Conservation (phyloP, 2,113 vertebrate species). For the Tapirus terrestris region DNA sequence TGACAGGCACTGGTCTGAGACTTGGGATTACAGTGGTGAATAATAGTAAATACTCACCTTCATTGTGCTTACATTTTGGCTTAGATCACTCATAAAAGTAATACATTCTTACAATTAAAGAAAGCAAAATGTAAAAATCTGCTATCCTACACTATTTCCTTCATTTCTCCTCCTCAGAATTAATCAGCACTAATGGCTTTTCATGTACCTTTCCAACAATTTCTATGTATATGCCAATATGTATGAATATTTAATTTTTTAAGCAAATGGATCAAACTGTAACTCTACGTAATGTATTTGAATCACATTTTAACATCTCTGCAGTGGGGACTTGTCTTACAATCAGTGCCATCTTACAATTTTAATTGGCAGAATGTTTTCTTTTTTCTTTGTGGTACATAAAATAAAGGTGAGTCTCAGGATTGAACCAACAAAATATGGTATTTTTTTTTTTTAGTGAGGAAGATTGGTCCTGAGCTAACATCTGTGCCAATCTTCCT, state of each 20-base stretch:
- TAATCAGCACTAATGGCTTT: not conserved
- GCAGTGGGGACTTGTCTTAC: not conserved
- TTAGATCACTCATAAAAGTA: not conserved
- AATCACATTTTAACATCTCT: not conserved
- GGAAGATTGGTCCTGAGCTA: too few species aligned
- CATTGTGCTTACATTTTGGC: not conserved
- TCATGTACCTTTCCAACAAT: not conserved
- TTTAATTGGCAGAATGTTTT: not conserved
- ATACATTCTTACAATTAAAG: not conserved
- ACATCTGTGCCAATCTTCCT: too few species aligned
- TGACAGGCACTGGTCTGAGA: not conserved
- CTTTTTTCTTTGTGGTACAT: not conserved
- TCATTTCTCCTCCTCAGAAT: not conserved
- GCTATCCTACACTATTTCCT: not conserved
- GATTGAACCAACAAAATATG: not conserved
- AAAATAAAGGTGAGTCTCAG: not conserved
- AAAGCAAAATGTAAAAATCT: not conserved
- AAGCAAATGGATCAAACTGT: not conserved
- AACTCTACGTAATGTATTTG: not conserved
- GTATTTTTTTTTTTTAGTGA: too few species aligned
- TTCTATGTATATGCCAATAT: not conserved
- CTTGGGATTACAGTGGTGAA: not conserved
- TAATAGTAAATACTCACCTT: not conserved
- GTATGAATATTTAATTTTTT: not conserved
- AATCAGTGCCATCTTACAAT: not conserved